These are phyloP conservation scores for Menidia beryllina DNA, from an alignment of 2,113 vertebrate genomes.

Conservation along the genomic window DNA sequence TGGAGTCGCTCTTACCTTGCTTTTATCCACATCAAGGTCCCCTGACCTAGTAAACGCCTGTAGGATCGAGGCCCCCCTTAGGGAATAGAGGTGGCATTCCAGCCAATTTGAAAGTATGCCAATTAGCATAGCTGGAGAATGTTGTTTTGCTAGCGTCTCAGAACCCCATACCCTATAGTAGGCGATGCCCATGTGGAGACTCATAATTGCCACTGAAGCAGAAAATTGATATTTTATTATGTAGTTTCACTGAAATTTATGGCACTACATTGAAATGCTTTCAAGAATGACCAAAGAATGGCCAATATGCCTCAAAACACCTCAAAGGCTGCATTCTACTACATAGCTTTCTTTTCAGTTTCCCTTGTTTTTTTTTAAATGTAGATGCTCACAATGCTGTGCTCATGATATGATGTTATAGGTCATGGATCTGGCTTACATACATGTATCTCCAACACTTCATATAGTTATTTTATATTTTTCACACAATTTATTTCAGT, in stretches of 20 bases:
- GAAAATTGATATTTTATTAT: slow-evolving; percentile 50
- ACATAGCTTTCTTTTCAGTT: too few species aligned
- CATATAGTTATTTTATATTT: too few species aligned
- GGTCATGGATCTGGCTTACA: not conserved
- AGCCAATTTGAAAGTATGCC: slow-evolving; percentile 72
- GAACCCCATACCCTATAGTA: slow-evolving; percentile 30
- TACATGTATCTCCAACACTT: too few species aligned
- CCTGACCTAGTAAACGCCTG: slow-evolving; percentile 71
- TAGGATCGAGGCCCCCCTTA: slow-evolving; percentile 68
- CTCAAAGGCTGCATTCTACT: not conserved
- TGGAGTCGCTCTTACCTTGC: slow-evolving; percentile 58
- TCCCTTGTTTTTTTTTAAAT: slow-evolving; percentile 13
- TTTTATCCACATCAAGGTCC: slow-evolving; percentile 71
- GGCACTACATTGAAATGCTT: slow-evolving; percentile 14
- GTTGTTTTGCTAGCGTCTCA: slow-evolving; percentile 62
- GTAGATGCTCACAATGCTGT: slow-evolving; percentile 4
- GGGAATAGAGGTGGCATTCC: slow-evolving; percentile 74
- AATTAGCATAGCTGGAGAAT: slow-evolving; percentile 76
- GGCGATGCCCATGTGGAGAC: slow-evolving; percentile 21
- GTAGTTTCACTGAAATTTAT: slow-evolving; percentile 7
- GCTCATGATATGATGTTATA: not conserved
- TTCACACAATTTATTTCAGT: too few species aligned
- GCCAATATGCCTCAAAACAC: slow-evolving; percentile 16
- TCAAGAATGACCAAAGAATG: slow-evolving; percentile 47
- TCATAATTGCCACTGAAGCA: slow-evolving; percentile 24